Conservation (phyloP, 2,888 invertebrate genomes). For the Agonum fuliginosum region DNA sequence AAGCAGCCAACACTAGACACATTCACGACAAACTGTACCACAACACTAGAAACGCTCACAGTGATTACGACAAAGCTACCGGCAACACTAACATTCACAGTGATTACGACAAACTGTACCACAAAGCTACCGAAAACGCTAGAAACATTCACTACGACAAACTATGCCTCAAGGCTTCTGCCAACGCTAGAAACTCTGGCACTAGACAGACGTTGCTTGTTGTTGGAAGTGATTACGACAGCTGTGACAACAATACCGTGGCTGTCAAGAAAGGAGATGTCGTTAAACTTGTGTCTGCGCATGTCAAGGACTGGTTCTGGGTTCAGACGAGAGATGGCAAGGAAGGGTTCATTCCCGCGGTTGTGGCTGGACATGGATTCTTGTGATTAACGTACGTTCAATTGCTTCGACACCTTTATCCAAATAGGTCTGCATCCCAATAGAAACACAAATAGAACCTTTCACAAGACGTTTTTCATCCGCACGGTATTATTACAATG, state of each 20-base stretch:
- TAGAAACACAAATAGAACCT: too few species aligned
- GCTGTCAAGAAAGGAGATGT: constrained; percentile 84
- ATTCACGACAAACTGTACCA: constrained; percentile 75
- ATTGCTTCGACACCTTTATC: too few species aligned
- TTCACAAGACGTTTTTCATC: too few species aligned
- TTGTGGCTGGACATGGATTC: constrained; percentile 86
- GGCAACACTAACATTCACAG: too few species aligned
- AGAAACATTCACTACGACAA: constrained; percentile 76
- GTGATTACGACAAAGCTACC: constrained; percentile 80
- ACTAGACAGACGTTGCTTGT: constrained; percentile 82
- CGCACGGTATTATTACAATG: too few species aligned
- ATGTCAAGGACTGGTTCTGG: constrained; percentile 83
- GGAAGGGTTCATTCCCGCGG: constrained; percentile 86
- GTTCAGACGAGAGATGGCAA: constrained; percentile 81
- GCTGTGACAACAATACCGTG: constrained; percentile 76
- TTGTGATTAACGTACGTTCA: too few species aligned
- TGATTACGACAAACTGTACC: constrained; percentile 83
- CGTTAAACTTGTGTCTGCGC: constrained; percentile 79
- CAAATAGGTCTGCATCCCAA: too few species aligned
- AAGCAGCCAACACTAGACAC: constrained; percentile 68
- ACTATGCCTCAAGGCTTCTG: constrained; percentile 79
- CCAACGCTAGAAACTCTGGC: constrained; percentile 72
- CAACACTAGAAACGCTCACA: constrained; percentile 68
- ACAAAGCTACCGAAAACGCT: constrained; percentile 78
- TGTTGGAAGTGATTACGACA: constrained; percentile 81